Percentiles rank a stretch among this genome's conserved stretches.
These are phyloP conservation scores for Schizopygopsis malacanthus DNA, from an alignment of 2,797 vertebrate genomes.

Conservation along the genomic window DNA sequence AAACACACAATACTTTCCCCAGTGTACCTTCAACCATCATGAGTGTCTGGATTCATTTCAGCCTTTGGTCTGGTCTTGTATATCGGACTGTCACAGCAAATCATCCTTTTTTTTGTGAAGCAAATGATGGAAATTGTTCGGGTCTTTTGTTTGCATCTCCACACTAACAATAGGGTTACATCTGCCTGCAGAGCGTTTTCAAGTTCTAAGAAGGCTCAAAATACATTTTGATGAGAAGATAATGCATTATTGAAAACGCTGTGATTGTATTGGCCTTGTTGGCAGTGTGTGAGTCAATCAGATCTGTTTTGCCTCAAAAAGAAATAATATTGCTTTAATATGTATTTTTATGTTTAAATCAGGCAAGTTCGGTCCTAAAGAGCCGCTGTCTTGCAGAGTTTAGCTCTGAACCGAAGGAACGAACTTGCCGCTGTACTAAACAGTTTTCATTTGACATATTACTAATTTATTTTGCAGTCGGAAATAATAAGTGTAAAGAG, in stretches of 20 bases:
- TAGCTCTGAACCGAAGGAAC: background rate
- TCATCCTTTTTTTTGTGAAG: constrained; percentile 21
- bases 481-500: background rate
- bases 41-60: constrained; percentile 42
- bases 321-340: background rate
- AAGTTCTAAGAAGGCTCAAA: constrained; percentile 5
- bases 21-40: constrained; percentile 20
- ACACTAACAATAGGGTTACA: constrained; percentile 1
- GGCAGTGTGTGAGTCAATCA: background rate
- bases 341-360: background rate
- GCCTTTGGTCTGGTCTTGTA: constrained; percentile 44
- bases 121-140: constrained; percentile 9
- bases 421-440: background rate
- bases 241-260: background rate
- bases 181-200: constrained; percentile 6
- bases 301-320: background rate
- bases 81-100: constrained; percentile 51
- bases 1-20: constrained; percentile 39
- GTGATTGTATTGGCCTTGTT: background rate
- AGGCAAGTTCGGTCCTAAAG: background rate
- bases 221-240: constrained; percentile 5
- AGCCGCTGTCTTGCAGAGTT: background rate
- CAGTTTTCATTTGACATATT: background rate
- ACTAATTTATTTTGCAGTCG: background rate
- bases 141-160: constrained; percentile 21